A percentile compares a stretch with the other conserved stretches of the same genome.
Evolutionary conservation across 2,888 invertebrate genomes (phyloP).

Genomic region (Nymphalis c-album): DNA sequence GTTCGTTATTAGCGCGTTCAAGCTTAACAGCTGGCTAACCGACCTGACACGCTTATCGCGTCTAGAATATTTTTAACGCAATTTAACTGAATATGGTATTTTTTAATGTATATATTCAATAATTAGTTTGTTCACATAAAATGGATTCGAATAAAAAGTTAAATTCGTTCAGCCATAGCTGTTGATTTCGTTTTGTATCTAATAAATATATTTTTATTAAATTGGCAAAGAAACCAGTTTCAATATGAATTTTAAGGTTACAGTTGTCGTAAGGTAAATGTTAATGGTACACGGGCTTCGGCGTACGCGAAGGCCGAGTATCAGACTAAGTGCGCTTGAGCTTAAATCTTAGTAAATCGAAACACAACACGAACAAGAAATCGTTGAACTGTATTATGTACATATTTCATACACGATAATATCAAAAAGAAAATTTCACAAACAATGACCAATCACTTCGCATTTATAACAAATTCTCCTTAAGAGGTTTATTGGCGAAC

Average conservation of each 20-base stretch:
- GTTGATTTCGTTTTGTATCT: slow-evolving; percentile 1
- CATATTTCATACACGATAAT: slow-evolving; percentile 7
- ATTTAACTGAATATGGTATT: slow-evolving; percentile 23
- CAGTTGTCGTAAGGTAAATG: slow-evolving; percentile 44
- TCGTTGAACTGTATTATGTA: slow-evolving; percentile 25
- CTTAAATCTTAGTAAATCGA: background rate
- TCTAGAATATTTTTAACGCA: slow-evolving; percentile 30
- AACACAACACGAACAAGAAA: background rate
- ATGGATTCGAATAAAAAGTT: background rate
- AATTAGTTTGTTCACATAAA: background rate
- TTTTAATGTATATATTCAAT: slow-evolving; percentile 7
- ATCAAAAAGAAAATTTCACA: slow-evolving; percentile 20
- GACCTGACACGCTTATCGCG: slow-evolving; percentile 44
- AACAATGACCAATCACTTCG: slow-evolving; percentile 32
- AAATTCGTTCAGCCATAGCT: slow-evolving; percentile 34
- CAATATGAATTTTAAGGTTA: slow-evolving; percentile 39
- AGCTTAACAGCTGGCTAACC: slow-evolving; percentile 47
- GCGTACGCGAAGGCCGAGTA: slow-evolving; percentile 42
- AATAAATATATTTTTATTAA: slow-evolving; percentile 10
- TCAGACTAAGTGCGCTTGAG: slow-evolving; percentile 9
- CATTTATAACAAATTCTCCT: slow-evolving; percentile 30
- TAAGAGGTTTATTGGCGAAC: slow-evolving; percentile 38
- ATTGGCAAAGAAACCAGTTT: slow-evolving; percentile 30
- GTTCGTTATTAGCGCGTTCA: slow-evolving; percentile 52
- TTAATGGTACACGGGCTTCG: slow-evolving; percentile 41